Base-by-base conservation (phyloP, 2,888 invertebrate genomes). In the Chaitophorus viminalis region DNA sequence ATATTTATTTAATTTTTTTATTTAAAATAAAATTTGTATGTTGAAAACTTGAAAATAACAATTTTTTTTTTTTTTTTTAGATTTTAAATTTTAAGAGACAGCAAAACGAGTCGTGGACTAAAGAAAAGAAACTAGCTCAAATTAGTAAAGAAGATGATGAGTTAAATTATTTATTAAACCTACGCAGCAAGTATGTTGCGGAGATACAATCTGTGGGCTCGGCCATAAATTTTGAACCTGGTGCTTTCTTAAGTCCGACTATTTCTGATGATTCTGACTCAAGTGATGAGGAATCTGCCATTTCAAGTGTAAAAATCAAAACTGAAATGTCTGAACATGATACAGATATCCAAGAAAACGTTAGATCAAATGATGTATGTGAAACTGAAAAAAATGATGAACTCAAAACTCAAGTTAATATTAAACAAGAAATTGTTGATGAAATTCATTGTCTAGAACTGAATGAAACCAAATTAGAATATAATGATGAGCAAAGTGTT, bases 51-150 rank as follows among this genome's bases (percentile, higher is more conserved):
- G n/a, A 3, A 9, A 31, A 2, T 46, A 68, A 77, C 0, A 21
- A 14, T 1, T 39, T 21, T 83, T 29, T 65, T 74, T 46, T 31
- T 81, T 84, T 86, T 46, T 31, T 81, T 84, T 86, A 87, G 86
- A 87, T 87, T 74, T 74, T 87, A 74, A 36, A 87, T 39, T 87
- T 79, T 72, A 87, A 87, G 74, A 79, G 60, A 46, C 33, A 60
- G 3, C 78, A 87, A 87, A 87, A 87, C 74, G 86, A 87, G 31
- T 74, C 79, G 9, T 79, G 68, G 79, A n/a, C 78, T 14, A 87
- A 87, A 18, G 86, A 78, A 17, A 87, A 60, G 2, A 79, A 87
- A 87, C 39, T 87, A 29, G 25, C 60, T 39, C 86, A 87, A 74
- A 39, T 74, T 33, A 9, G 54, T 31, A 36, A 72, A 79, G 86